phyloP scores from a whole-genome alignment of 1,140 invertebrate genomes.

The Xylocopa sonorina region DNA sequence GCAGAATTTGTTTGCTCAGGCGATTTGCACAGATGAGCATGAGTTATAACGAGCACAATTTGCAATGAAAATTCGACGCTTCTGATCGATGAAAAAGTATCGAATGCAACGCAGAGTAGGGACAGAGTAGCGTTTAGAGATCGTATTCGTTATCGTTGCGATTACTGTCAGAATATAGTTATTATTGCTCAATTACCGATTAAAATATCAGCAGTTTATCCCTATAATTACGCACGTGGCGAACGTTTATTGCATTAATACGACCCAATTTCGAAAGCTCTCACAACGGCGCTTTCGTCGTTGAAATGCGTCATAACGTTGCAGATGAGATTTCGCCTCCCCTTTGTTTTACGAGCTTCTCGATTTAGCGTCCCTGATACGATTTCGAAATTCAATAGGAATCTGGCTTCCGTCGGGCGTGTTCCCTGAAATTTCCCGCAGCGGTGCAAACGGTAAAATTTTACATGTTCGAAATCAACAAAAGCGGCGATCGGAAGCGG shows the following conservation, averaged over 20 bases:
- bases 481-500: neutral
- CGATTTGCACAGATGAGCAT: neutral
- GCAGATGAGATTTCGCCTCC: neutral
- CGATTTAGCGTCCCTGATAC: neutral
- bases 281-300: no score
- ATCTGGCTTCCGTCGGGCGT: fast-evolving
- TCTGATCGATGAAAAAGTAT: no score
- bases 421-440: neutral
- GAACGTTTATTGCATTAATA: no score
- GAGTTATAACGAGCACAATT: neutral
- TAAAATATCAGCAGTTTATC: no score
- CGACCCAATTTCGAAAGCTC: no score
- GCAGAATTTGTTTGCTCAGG: neutral
- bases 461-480: slow-evolving; percentile 1
- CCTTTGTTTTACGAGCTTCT: neutral
- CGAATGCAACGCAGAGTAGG: no score
- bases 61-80: no score
- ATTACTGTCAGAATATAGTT: no score
- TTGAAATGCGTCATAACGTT: neutral
- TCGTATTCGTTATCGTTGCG: no score
- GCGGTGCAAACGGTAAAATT: neutral
- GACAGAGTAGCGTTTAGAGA: no score
- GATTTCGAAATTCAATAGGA: slow-evolving; percentile 3
- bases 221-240: no score
- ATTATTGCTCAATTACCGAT: no score